Conservation (phyloP, 2,888 invertebrate genomes). For the Norana najaformis region DNA sequence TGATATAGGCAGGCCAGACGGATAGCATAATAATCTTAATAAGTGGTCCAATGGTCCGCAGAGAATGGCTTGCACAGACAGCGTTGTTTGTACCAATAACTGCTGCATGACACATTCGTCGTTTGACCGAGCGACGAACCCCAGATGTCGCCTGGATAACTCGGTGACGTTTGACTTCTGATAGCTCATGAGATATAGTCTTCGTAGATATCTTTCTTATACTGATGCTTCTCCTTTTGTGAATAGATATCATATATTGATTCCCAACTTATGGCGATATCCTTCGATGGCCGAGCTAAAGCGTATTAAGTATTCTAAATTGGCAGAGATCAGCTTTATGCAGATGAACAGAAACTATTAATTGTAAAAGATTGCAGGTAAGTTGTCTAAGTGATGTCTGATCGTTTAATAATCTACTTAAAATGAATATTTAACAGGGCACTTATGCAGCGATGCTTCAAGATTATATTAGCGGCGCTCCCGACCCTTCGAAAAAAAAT, state of each 20-base stretch:
- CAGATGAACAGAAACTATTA: neutral
- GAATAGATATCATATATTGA: neutral
- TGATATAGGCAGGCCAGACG: neutral
- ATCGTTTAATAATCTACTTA: neutral
- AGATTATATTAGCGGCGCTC: too few species aligned
- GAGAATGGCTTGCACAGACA: neutral
- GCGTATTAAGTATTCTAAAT: too few species aligned
- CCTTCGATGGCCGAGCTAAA: too few species aligned
- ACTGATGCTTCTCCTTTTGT: neutral
- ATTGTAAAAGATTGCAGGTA: neutral
- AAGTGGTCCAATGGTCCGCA: neutral
- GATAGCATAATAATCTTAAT: neutral
- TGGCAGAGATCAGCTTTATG: too few species aligned
- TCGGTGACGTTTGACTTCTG: neutral
- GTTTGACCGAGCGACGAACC: neutral
- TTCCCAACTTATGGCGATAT: neutral
- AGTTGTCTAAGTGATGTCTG: neutral
- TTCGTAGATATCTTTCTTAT: neutral
- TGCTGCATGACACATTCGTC: neutral
- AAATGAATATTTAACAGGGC: neutral
- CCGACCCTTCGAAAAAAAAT: too few species aligned
- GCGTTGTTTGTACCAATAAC: neutral
- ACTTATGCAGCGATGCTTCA: too few species aligned
- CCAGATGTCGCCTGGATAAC: neutral
- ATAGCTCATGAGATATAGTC: neutral